Evolutionary conservation across 2,113 vertebrate species (phyloP).

Genomic region (Larimichthys polyactis): DNA sequence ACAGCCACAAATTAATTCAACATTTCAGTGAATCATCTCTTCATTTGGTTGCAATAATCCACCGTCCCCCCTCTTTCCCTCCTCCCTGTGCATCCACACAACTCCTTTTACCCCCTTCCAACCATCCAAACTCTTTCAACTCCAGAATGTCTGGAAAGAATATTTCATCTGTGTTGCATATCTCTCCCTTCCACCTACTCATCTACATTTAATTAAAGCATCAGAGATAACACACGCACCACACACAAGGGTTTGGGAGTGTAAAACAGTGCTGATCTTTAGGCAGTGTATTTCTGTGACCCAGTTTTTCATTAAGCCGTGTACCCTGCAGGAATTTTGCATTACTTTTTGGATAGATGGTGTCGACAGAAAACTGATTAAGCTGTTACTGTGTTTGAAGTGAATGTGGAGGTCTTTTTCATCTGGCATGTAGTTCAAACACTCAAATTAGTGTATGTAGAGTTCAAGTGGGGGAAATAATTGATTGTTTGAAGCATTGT

Average conservation of each 20-base stretch:
- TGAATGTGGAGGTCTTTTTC: neutral
- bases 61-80: neutral
- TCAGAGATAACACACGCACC: constrained; percentile 40
- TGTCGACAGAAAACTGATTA: constrained; percentile 47
- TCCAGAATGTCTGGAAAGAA: constrained; percentile 52
- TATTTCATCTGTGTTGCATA: constrained; percentile 56
- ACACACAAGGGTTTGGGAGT: constrained; percentile 27
- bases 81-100: constrained; percentile 13
- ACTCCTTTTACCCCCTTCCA: constrained; percentile 2
- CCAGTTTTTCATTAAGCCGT: constrained; percentile 67
- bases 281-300: constrained; percentile 64
- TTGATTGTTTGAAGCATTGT: neutral
- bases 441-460: neutral
- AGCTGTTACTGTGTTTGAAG: constrained; percentile 44
- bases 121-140: constrained; percentile 52
- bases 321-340: constrained; percentile 57
- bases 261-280: constrained; percentile 54
- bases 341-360: constrained; percentile 51
- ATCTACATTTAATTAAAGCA: constrained; percentile 81
- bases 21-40: constrained; percentile 72
- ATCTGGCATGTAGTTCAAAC: rapidly evolving
- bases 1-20: constrained; percentile 73
- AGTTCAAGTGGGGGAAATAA: neutral
- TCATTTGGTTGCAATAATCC: constrained; percentile 73
- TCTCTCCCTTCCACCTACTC: constrained; percentile 48